phyloP scores from a whole-genome alignment of 2,113 vertebrate species.

The Erinaceus europaeus region DNA sequence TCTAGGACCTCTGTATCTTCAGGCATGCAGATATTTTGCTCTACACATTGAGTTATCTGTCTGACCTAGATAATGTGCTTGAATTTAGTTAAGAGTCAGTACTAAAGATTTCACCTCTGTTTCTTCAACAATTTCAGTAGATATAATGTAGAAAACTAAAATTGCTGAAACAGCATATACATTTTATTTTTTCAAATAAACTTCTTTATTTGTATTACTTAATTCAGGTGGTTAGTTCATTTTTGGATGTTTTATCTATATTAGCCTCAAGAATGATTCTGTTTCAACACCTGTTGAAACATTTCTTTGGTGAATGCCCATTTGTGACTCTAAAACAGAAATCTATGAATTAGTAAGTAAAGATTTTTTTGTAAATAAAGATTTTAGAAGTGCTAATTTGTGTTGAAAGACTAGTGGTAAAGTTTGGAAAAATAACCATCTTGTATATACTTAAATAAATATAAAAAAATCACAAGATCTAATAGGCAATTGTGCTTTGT shows the following conservation, averaged over 20 bases:
- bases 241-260: slow-evolving; percentile 20
- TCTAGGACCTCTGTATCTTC: too few relatives aligned
- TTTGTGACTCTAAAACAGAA: slow-evolving; percentile 42
- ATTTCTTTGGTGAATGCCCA: slow-evolving; percentile 20
- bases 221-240: slow-evolving; percentile 27
- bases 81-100: slow-evolving; percentile 20
- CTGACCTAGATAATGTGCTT: slow-evolving; percentile 24
- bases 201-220: slow-evolving; percentile 24
- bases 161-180: background rate
- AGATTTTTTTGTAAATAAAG: slow-evolving; percentile 14
- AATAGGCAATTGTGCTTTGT: background rate
- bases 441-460: background rate
- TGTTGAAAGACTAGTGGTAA: slow-evolving; percentile 45
- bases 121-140: slow-evolving; percentile 23
- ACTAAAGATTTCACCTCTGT: background rate
- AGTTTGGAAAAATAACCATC: background rate
- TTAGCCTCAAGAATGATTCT: slow-evolving; percentile 29
- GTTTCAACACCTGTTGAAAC: slow-evolving; percentile 4
- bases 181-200: slow-evolving; percentile 18
- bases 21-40: too few relatives aligned
- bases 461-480: background rate
- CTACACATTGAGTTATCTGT: too few relatives aligned
- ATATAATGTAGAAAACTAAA: slow-evolving; percentile 22
- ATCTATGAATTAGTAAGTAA: slow-evolving; percentile 2
- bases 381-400: slow-evolving; percentile 20